Evolutionary conservation across 2,888 invertebrate species (phyloP), one percentile per base, ranked within the genome.

Genomic region (Chalcis sispes): DNA sequence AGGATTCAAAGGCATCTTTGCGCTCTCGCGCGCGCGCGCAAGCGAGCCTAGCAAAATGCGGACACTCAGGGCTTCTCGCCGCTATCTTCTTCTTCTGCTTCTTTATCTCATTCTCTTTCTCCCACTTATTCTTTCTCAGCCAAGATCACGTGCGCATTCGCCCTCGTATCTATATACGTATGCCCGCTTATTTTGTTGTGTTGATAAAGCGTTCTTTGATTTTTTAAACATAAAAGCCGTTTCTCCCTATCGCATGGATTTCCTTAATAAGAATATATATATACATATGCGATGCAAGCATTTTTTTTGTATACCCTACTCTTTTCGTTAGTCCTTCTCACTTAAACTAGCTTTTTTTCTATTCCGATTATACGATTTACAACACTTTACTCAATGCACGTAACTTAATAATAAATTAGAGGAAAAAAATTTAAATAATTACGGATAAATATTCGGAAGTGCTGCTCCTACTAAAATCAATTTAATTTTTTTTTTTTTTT

Each of bases 1-100:
- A 88, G 88, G 87, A 87, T 87, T 88, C 88, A 88, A 88, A 88
- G 86, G 87, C 87, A 87, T 88, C 88, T 88, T 88, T 87, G 86
- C 88, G 83, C 84, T 32, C 32, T 32, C 32, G 32, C 64, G 61
- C 54, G 79, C 72, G 82, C 80, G 84, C 82, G 83, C 83, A n/a
- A 32, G 32, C 10, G 8, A n/a, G n/a, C n/a, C n/a, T 46, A 36
- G 86, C 86, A 86, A 87, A 87, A 87, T 85, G 84, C 65, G 58
- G 46, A 23, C 48, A 10, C 54, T 36, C 25, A 8, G 1, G 15
- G 18, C 20, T 50, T 18, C 10, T 4, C 10, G 5, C 36, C n/a
- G 46, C n/a, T n/a, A 3, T 46, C 10, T 46, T n/a, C 4, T 62
- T 18, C 27, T 18, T 59, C 40, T 59, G 20, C 20, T 40, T 46